Base-by-base conservation (phyloP, 2,113 vertebrate genomes). In the Scomber scombrus region DNA sequence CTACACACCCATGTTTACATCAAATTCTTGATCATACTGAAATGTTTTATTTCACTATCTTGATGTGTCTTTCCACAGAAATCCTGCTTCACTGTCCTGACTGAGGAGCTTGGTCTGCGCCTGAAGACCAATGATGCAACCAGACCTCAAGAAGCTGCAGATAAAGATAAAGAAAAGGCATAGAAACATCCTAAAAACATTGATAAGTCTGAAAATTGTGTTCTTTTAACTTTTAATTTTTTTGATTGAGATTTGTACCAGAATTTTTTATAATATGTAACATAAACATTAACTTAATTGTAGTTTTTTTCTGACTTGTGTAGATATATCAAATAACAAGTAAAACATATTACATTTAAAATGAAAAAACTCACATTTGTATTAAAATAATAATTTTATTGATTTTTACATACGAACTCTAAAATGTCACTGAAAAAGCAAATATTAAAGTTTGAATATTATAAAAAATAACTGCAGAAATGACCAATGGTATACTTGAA, bases 51-150 rank as follows among this genome's bases (percentile, higher is more conserved):
- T 83, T 72, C 12, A 49, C 31, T 79, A 0, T 88, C 31, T 67
- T 26, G 3, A 26, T 26, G 23, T 26, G 23, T 26, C 23, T 29
- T 75, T 40, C 34, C 12, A 15, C 94, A 98, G 97, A 97, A 95
- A 90, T 95, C 96, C 0, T 97, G 95, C 79, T 97, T 96, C 87
- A 86, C 93, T 0, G 91, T 96, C 56, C 93, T 98, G 85, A 94
- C 89, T 49, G 95, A 96, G 75, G 96, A 98, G 75, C 88, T 98
- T 78, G 95, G 94, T 86, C 88, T 95, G 21, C 96, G 97, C 23
- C 89, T 98, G 40, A 94, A 84, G 88, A 69, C 71, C 88, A 49
- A 74, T 52, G 88, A 87, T 23, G 69, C 57, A 80, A 93, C 93
- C 57, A 93, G 65, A 75, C 85, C 84, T 69, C 93, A 95, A 83